phyloP scores from a whole-genome alignment of 1,140 invertebrate species.

The Drosophila jambulina region DNA sequence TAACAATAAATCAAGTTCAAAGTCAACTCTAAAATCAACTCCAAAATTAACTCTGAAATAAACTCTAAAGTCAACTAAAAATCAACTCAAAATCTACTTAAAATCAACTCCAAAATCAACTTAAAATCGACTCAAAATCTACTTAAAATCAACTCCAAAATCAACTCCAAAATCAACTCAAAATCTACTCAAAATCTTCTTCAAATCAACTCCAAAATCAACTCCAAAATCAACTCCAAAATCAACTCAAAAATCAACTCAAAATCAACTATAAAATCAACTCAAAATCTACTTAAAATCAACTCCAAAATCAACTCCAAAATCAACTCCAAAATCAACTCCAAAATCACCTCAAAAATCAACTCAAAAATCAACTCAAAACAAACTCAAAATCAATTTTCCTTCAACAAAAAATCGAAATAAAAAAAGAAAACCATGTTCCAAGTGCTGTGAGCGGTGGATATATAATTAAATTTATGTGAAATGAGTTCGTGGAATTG shows the following conservation, averaged over 20 bases:
- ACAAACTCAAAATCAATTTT: conserved; percentile 4
- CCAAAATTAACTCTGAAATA: too few relatives aligned
- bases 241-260: neutral
- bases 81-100: too few relatives aligned
- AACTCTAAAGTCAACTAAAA: too few relatives aligned
- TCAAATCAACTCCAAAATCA: too few relatives aligned
- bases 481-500: conserved; percentile 56
- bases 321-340: too few relatives aligned
- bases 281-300: too few relatives aligned
- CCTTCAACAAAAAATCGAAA: conserved; percentile 1
- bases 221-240: conserved; percentile 28
- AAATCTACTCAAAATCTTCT: conserved; percentile 17
- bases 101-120: too few relatives aligned
- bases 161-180: neutral
- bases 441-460: neutral
- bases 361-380: neutral
- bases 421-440: conserved; percentile 24
- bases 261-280: too few relatives aligned
- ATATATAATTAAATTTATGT: conserved; percentile 30
- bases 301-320: too few relatives aligned
- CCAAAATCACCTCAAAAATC: too few relatives aligned
- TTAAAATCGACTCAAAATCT: too few relatives aligned
- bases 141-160: too few relatives aligned
- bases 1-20: conserved; percentile 1
- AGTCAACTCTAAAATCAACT: conserved; percentile 27